These are phyloP conservation scores for Cheilosia soror DNA, from an alignment of 2,888 invertebrate species.

Conservation along the genomic window DNA sequence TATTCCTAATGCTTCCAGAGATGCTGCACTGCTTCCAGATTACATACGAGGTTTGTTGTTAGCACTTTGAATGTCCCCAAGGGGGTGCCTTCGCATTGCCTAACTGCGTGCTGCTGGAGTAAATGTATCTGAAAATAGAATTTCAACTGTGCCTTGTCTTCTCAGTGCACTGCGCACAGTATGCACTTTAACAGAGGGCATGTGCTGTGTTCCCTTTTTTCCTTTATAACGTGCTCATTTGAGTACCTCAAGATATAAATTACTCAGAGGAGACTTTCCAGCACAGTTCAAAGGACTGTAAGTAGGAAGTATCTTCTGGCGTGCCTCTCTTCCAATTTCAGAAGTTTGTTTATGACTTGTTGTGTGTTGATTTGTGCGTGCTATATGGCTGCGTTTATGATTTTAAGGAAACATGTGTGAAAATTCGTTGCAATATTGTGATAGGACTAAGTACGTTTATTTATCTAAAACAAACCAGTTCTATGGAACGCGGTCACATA, in stretches of 20 bases:
- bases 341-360: constrained; percentile 32
- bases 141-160: constrained; percentile 14
- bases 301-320: constrained; percentile 60
- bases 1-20: constrained; percentile 60
- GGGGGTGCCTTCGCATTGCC: constrained; percentile 36
- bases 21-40: constrained; percentile 14
- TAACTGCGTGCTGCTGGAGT: constrained; percentile 10
- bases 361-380: constrained; percentile 12
- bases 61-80: constrained; percentile 72
- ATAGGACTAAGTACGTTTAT: constrained; percentile 15
- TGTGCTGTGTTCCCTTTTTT: constrained; percentile 17
- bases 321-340: constrained; percentile 12
- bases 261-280: constrained; percentile 28
- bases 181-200: constrained; percentile 48
- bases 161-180: constrained; percentile 4
- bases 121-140: constrained; percentile 60
- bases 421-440: constrained; percentile 40
- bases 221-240: constrained; percentile 55
- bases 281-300: constrained; percentile 57
- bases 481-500: constrained; percentile 36
- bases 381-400: background rate
- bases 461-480: constrained; percentile 29
- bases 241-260: constrained; percentile 66
- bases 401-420: constrained; percentile 52
- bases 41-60: constrained; percentile 39